Conservation (phyloP, 1,140 invertebrate species). For the Eumeta japonica region DNA sequence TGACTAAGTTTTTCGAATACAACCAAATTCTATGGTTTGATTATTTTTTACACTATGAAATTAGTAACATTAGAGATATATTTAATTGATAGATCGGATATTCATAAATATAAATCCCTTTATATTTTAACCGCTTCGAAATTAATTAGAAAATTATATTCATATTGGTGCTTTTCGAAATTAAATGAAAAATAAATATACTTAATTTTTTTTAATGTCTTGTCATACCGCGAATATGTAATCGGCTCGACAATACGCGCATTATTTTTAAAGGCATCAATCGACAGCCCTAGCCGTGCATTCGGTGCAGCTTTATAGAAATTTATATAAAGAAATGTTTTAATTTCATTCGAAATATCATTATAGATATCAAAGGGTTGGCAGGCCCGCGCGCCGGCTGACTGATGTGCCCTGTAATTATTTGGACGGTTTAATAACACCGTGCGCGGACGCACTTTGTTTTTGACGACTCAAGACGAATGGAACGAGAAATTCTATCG, state of each 20-base stretch:
- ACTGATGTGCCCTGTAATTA: constrained; percentile 60
- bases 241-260: neutral
- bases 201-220: neutral
- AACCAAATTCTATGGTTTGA: too few relatives aligned
- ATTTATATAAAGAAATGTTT: too few relatives aligned
- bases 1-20: too few relatives aligned
- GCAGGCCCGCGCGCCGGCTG: constrained; percentile 35
- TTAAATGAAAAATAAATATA: neutral
- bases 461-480: constrained; percentile 56
- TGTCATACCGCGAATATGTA: neutral
- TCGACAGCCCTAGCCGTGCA: constrained; percentile 15
- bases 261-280: too few relatives aligned
- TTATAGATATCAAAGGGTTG: constrained; percentile 54
- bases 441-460: constrained; percentile 51
- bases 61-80: too few relatives aligned
- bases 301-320: constrained; percentile 20
- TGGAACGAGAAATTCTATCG: constrained; percentile 56
- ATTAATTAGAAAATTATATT: too few relatives aligned
- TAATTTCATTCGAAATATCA: constrained; percentile 51
- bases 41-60: too few relatives aligned
- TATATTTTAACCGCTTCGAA: too few relatives aligned
- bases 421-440: constrained; percentile 60
- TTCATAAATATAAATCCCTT: too few relatives aligned
- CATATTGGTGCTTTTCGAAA: too few relatives aligned
- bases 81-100: too few relatives aligned